Base-by-base conservation (phyloP, 2,113 vertebrate genomes). In the Genyomyrus donnyi region DNA sequence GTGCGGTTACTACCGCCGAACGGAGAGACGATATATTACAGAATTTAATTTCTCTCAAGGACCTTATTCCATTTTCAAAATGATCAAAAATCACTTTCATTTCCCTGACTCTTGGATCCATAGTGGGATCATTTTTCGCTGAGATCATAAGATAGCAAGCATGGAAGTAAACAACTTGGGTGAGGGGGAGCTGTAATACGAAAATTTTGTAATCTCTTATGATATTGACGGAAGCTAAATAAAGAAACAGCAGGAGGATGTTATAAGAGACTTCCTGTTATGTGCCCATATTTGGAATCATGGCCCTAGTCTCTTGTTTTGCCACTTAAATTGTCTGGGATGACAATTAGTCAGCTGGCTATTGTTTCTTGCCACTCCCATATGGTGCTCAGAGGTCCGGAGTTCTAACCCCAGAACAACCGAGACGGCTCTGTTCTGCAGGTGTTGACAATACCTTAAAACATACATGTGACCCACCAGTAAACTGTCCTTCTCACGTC, bases 1-100 rank as follows among this genome's bases (percentile, higher is more conserved):
- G 91, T 90, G 92, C 91, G 91, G 89, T 52, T 89, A 80, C 52
- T 90, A 93, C 92, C 93, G 92, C 93, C 90, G 91, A 62, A 91
- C 90, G 53, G 53, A 92, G 92, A 93, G 93, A 93, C 90, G 88
- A 95, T 94, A 93, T 94, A 93, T 95, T 94, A 94, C 91, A 90
- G 89, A 93, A 94, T 94, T 93, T 93, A 95, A 95, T 94, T 94
- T 93, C 92, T 93, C 91, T 94, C 92, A 91, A 93, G 90, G 42
- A 93, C 90, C 92, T 93, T 89, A 91, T 94, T 94, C 92, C 92
- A 89, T 90, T 90, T 89, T 87, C 89, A 27, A 91, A 93, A 91
- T 90, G 84, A 89, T 90, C 90, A 52, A 90, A 84, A 91, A 91
- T 91, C 89, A 89, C 89, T 93, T 92, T 92, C 88, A 92, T 91